Evolutionary conservation across 2,888 invertebrate species (phyloP).

Genomic region (Sabatieria punctata): DNA sequence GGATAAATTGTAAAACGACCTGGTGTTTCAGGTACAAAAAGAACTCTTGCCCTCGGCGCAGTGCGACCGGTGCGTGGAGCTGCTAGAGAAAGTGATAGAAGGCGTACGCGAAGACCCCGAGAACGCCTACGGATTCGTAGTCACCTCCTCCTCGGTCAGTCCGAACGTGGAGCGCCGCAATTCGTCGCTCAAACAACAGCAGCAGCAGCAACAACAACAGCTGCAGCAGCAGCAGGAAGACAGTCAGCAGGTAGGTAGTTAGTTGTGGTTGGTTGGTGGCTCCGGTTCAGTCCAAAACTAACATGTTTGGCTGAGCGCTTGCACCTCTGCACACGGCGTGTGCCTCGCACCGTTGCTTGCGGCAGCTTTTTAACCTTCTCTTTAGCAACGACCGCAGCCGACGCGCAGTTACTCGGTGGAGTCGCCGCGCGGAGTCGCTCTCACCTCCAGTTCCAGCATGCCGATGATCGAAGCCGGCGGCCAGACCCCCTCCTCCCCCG

Average conservation of each 20-base stretch:
- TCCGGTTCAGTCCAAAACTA: neutral
- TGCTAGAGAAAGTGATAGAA: constrained; percentile 8
- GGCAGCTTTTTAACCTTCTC: too few species aligned
- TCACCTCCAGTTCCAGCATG: too few species aligned
- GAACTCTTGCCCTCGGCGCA: constrained; percentile 7
- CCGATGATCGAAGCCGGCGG: too few species aligned
- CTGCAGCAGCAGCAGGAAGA: neutral
- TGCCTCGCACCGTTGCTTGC: too few species aligned
- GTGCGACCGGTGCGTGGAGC: constrained; percentile 7
- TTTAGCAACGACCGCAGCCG: too few species aligned
- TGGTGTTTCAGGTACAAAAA: constrained; percentile 3
- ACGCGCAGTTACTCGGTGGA: too few species aligned
- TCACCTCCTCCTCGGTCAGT: neutral
- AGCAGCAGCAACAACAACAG: neutral
- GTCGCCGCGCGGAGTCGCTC: too few species aligned
- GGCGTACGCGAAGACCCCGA: constrained; percentile 5
- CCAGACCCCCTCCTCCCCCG: too few species aligned
- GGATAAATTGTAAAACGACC: neutral
- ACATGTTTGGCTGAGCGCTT: too few species aligned
- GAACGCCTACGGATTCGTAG: neutral
- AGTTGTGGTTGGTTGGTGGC: neutral
- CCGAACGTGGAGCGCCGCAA: too few species aligned
- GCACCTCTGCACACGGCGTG: too few species aligned
- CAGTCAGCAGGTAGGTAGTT: neutral
- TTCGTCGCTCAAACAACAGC: too few species aligned